Percentiles rank a stretch among this genome's conserved stretches.
These are phyloP conservation scores for Iselma pallidipennis DNA, from an alignment of 2,888 invertebrate species.

Conservation along the genomic window DNA sequence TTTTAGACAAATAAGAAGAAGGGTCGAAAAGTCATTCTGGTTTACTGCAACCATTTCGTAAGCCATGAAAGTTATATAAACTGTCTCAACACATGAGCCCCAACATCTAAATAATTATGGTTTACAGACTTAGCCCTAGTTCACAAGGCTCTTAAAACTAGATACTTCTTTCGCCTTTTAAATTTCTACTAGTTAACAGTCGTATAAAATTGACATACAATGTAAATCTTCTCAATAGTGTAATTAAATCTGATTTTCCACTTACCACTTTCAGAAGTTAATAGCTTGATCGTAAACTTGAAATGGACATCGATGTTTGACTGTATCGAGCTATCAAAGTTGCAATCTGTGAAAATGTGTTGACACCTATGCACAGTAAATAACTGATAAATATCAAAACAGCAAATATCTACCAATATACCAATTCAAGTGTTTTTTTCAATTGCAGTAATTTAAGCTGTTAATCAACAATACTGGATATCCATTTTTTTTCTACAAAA, in stretches of 20 bases:
- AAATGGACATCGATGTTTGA: constrained; percentile 12
- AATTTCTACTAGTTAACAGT: constrained; percentile 24
- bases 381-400: neutral
- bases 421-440: neutral
- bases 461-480: neutral
- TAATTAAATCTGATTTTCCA: constrained; percentile 23
- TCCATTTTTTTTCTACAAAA: neutral
- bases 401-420: neutral
- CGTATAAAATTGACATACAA: constrained; percentile 23
- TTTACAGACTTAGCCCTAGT: constrained; percentile 20
- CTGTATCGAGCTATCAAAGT: constrained; percentile 11
- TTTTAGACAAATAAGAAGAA: constrained; percentile 25
- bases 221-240: constrained; percentile 18
- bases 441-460: constrained; percentile 2
- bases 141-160: constrained; percentile 9
- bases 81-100: constrained; percentile 31
- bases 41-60: constrained; percentile 27
- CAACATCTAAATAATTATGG: constrained; percentile 35
- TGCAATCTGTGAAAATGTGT: constrained; percentile 11
- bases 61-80: constrained; percentile 34
- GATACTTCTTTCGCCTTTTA: constrained; percentile 1
- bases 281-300: constrained; percentile 8
- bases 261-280: constrained; percentile 17
- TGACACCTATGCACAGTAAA: constrained; percentile 16
- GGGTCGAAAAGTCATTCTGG: constrained; percentile 18